These are phyloP conservation scores for Perithous albicinctus DNA, from an alignment of 2,888 invertebrate species.

Conservation along the genomic window DNA sequence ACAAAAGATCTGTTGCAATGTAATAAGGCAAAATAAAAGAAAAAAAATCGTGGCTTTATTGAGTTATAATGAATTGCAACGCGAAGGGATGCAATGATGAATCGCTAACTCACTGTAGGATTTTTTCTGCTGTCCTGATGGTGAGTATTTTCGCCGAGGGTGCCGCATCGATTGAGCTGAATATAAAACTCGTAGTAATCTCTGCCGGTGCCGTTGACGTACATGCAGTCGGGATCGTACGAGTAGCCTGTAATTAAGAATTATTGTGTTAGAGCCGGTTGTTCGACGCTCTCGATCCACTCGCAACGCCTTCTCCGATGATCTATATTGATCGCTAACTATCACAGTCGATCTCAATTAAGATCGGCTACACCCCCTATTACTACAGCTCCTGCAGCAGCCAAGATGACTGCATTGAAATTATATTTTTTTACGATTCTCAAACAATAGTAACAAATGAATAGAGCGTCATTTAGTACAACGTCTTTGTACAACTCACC, in stretches of 20 bases:
- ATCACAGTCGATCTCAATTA: slow-evolving; percentile 42
- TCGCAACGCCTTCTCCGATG: slow-evolving; percentile 3
- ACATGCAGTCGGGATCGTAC: slow-evolving; percentile 97
- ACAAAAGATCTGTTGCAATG: not conserved
- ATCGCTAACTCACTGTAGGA: slow-evolving; percentile 90
- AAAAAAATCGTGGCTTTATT: not conserved
- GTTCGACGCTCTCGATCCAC: not conserved
- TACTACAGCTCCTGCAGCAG: not conserved
- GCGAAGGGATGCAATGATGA: slow-evolving; percentile 1
- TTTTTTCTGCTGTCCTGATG: slow-evolving; percentile 94
- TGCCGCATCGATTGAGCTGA: slow-evolving; percentile 96
- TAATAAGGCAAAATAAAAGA: not conserved
- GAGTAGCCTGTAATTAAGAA: slow-evolving; percentile 90
- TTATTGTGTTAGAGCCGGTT: slow-evolving; percentile 18
- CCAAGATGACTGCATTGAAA: slow-evolving; percentile 24
- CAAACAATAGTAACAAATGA: slow-evolving; percentile 45
- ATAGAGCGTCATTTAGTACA: slow-evolving; percentile 26
- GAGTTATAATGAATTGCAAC: slow-evolving; percentile 4
- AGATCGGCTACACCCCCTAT: not conserved
- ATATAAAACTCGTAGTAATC: slow-evolving; percentile 98
- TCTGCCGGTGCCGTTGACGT: slow-evolving; percentile 96
- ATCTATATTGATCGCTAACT: slow-evolving; percentile 51
- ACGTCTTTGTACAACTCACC: slow-evolving; percentile 85
- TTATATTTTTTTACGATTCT: slow-evolving; percentile 27
- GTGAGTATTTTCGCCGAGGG: slow-evolving; percentile 94